Evolutionary conservation across 2,113 vertebrate genomes (phyloP), one percentile per base, ranked within the genome.

Genomic region (Mugil cephalus): DNA sequence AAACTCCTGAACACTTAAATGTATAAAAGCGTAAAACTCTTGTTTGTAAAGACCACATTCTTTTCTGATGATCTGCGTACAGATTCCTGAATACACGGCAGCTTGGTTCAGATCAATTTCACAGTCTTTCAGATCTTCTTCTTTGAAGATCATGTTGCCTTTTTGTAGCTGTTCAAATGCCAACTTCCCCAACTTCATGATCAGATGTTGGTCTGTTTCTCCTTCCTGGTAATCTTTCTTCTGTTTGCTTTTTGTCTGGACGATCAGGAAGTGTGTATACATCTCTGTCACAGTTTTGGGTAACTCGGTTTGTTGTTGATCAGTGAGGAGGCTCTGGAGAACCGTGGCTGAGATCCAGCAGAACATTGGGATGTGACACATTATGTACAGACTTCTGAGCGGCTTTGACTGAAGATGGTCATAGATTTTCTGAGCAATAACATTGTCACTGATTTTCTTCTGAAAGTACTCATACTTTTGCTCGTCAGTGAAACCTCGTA

Each of bases 1-100:
- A 42, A 77, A 77, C 63, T 82, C 74, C 43, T 82, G 80, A 39
- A 82, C 34, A 35, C 38, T 82, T 35, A 77, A 51, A 55, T 82
- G 74, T 17, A 73, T 50, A 10, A 82, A 82, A 7, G 62, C 68
- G 74, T 68, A 77, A 38, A 63, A 9, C 9, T 63, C 52, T 5
- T 17, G 1, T 35, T 39, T 36, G 56, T 51, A 34, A 21, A 73
- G 56, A 4, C 80, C 80, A 36, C 0, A 7, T 52, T 77, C 80
- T 62, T 59, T 72, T 52, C 19, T 73, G 11, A 82, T 60, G 48
- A 72, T 67, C 54, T 73, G 30, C 11, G 76, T 79, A 11, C 76
- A 79, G 66, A 79, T n/a, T 36, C 74, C 80, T 1, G 74, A 82
- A 61, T 73, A 47, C 48, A 73, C 15, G 7, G 51, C 52, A 19